phyloP scores from a whole-genome alignment of 2,888 invertebrate genomes.

The Agrochola circellaris region DNA sequence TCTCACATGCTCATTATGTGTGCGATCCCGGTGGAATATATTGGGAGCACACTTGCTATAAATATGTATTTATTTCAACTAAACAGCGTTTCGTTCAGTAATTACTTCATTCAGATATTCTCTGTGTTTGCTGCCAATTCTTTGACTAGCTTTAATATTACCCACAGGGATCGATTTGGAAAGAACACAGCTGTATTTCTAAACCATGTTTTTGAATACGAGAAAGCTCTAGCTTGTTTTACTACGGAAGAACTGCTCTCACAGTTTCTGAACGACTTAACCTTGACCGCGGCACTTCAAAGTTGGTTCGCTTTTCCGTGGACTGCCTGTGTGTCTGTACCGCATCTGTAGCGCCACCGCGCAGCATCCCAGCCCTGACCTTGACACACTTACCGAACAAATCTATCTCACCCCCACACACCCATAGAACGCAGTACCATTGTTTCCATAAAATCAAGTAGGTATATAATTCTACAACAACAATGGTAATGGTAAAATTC shows the following conservation, averaged over 20 bases:
- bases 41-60: slow-evolving; percentile 9
- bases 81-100: slow-evolving; percentile 16
- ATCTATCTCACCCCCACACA: background rate
- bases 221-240: background rate
- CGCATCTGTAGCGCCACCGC: slow-evolving; percentile 21
- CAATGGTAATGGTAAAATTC: background rate
- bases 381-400: slow-evolving; percentile 41
- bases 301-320: slow-evolving; percentile 17
- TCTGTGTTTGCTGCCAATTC: slow-evolving; percentile 28
- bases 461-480: too few relatives aligned
- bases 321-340: slow-evolving; percentile 1
- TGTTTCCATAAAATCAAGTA: slow-evolving; percentile 11
- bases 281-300: slow-evolving; percentile 30
- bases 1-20: slow-evolving; percentile 33
- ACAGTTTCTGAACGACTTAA: slow-evolving; percentile 9
- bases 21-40: slow-evolving; percentile 2
- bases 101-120: slow-evolving; percentile 46
- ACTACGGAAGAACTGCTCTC: background rate
- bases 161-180: background rate
- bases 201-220: background rate
- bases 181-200: slow-evolving; percentile 1
- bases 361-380: slow-evolving; percentile 41
- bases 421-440: slow-evolving; percentile 4
- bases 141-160: slow-evolving; percentile 5
- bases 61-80: slow-evolving; percentile 34